phyloP scores from a whole-genome alignment of 2,888 invertebrate genomes.

The Stramonita haemastoma region DNA sequence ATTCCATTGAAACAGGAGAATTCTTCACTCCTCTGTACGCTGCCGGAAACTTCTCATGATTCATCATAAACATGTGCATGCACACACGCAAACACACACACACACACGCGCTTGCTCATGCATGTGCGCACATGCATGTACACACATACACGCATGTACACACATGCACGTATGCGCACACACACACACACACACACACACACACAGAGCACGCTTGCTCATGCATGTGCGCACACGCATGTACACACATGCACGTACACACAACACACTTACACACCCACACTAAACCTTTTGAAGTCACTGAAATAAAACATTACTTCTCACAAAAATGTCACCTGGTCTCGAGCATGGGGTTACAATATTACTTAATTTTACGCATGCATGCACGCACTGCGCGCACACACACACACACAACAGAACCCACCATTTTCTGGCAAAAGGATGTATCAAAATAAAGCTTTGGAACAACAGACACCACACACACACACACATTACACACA shows the following conservation, averaged over 20 bases:
- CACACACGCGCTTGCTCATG: neutral
- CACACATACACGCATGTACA: neutral
- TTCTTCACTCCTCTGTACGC: too few species aligned
- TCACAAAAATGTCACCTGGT: neutral
- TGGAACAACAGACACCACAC: neutral
- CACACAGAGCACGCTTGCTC: neutral
- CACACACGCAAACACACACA: conserved; percentile 3
- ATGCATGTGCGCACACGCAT: neutral
- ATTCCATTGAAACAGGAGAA: too few species aligned
- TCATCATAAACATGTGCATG: neutral
- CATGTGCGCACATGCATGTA: neutral
- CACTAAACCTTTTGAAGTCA: too few species aligned
- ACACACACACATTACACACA: neutral
- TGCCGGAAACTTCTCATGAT: too few species aligned
- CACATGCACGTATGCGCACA: too few species aligned
- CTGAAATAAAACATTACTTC: too few species aligned
- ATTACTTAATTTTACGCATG: too few species aligned
- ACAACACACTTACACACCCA: neutral
- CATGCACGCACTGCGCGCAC: too few species aligned
- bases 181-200: neutral
- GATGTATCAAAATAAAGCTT: too few species aligned
- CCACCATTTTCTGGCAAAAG: too few species aligned
- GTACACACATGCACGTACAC: neutral
- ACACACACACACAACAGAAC: too few species aligned
- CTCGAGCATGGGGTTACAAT: neutral